These are phyloP conservation scores for Lycia hirtaria DNA, from an alignment of 2,888 invertebrate genomes.

Conservation along the genomic window DNA sequence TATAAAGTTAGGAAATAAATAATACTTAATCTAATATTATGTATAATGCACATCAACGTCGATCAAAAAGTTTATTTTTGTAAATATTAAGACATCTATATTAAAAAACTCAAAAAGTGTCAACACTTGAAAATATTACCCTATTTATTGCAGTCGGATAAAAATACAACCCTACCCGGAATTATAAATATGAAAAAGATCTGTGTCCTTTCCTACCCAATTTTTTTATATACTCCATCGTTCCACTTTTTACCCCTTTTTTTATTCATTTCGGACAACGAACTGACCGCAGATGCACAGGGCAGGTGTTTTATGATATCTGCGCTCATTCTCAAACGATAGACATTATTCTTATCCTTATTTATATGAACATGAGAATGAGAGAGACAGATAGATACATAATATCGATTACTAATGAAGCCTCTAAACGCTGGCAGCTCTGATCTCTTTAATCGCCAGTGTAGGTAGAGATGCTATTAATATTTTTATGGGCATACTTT, in stretches of 20 bases:
- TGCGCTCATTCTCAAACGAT: neutral
- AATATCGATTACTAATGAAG: neutral
- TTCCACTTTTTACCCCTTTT: slow-evolving; percentile 54
- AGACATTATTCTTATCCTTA: neutral
- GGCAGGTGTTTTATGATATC: slow-evolving; percentile 64
- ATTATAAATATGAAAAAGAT: too few relatives aligned
- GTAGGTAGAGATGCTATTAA: slow-evolving; percentile 38
- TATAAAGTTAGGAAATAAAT: too few relatives aligned
- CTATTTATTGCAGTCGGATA: too few relatives aligned
- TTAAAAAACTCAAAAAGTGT: too few relatives aligned
- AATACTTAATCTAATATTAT: too few relatives aligned
- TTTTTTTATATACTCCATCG: slow-evolving; percentile 19
- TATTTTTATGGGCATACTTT: slow-evolving; percentile 43
- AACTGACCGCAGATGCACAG: slow-evolving; percentile 73
- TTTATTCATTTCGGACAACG: slow-evolving; percentile 67
- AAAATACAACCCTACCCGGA: neutral
- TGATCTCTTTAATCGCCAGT: slow-evolving; percentile 26
- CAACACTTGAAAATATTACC: too few relatives aligned
- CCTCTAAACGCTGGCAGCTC: neutral
- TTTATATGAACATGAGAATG: neutral
- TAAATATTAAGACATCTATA: too few relatives aligned
- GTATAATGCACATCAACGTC: too few relatives aligned
- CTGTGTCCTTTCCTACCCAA: slow-evolving; percentile 6
- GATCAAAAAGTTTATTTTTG: too few relatives aligned
- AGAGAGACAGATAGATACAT: slow-evolving; percentile 23